Percentiles rank a stretch among this genome's conserved stretches.
Conservation (phyloP, 2,888 invertebrate genomes). For the Caenorhabditis japonica region DNA sequence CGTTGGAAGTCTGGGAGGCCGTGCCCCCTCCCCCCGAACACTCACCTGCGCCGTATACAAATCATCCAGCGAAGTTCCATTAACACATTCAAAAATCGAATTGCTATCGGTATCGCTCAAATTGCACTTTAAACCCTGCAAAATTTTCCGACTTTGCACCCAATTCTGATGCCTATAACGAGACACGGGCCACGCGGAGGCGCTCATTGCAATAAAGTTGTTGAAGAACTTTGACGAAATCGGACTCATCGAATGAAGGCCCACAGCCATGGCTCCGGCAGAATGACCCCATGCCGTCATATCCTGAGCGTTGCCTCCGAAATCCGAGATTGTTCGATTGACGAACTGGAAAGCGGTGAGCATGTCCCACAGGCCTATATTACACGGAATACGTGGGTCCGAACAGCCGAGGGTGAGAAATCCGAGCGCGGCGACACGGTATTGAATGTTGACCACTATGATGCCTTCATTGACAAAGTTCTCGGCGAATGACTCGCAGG, state of each 20-base stretch:
- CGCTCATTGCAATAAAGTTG: slow-evolving; percentile 42
- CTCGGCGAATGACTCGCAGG: slow-evolving; percentile 36
- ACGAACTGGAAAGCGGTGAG: slow-evolving; percentile 39
- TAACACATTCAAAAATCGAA: slow-evolving; percentile 18
- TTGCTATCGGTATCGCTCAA: slow-evolving; percentile 3
- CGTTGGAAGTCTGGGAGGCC: too few species aligned
- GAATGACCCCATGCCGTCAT: slow-evolving; percentile 48
- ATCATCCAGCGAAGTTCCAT: slow-evolving; percentile 8
- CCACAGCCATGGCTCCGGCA: slow-evolving; percentile 35
- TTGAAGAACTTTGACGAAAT: slow-evolving; percentile 30
- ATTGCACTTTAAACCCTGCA: slow-evolving; percentile 24
- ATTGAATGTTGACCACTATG: slow-evolving; percentile 38
- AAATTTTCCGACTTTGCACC: slow-evolving; percentile 6
- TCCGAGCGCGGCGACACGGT: slow-evolving; percentile 39
- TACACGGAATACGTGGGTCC: slow-evolving; percentile 31
- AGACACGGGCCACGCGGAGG: slow-evolving; percentile 16
- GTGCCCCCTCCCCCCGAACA: too few species aligned
- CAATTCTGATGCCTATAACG: slow-evolving; percentile 6
- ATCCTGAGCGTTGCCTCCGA: slow-evolving; percentile 31
- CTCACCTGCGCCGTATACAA: slow-evolving; percentile 27
- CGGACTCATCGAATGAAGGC: slow-evolving; percentile 44
- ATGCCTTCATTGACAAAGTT: slow-evolving; percentile 22
- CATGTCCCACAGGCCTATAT: slow-evolving; percentile 49
- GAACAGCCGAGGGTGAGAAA: slow-evolving; percentile 44
- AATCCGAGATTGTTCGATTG: slow-evolving; percentile 31